Evolutionary conservation across 2,888 invertebrate genomes (phyloP).

Genomic region (Bursaphelenchus okinawaensis): DNA sequence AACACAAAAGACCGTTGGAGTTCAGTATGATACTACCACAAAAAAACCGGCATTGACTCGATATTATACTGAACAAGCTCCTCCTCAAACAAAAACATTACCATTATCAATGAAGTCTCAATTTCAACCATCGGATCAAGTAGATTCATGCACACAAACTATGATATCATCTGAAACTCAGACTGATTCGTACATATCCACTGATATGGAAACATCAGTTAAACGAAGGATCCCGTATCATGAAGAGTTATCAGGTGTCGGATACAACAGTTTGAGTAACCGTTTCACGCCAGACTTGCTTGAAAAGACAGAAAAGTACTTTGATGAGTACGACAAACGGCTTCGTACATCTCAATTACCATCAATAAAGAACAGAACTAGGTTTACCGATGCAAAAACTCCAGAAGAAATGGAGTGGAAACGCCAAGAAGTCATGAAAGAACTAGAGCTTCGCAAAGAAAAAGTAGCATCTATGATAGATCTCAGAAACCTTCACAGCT

Average conservation of each 20-base stretch:
- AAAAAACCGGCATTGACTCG: neutral
- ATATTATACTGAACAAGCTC: slow-evolving; percentile 5
- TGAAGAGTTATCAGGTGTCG: neutral
- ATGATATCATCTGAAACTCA: slow-evolving; percentile 18
- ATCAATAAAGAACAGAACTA: slow-evolving; percentile 22
- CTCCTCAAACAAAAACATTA: neutral
- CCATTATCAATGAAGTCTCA: neutral
- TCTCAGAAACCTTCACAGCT: slow-evolving; percentile 25
- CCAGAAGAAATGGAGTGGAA: slow-evolving; percentile 64
- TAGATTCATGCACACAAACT: slow-evolving; percentile 12
- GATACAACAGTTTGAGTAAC: neutral
- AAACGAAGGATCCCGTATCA: neutral
- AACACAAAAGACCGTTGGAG: slow-evolving; percentile 21
- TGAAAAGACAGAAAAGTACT: slow-evolving; percentile 45
- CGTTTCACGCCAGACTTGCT: slow-evolving; percentile 30
- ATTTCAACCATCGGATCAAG: neutral
- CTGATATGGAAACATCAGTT: neutral
- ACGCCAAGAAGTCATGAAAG: slow-evolving; percentile 64
- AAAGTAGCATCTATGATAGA: slow-evolving; percentile 61
- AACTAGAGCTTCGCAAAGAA: slow-evolving; percentile 65
- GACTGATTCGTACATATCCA: slow-evolving; percentile 1
- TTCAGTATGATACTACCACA: slow-evolving; percentile 19
- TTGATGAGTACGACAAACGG: slow-evolving; percentile 51
- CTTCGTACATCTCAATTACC: slow-evolving; percentile 32
- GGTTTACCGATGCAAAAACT: slow-evolving; percentile 28